phyloP scores from a whole-genome alignment of 2,888 invertebrate species.

The Melanchra persicariae region DNA sequence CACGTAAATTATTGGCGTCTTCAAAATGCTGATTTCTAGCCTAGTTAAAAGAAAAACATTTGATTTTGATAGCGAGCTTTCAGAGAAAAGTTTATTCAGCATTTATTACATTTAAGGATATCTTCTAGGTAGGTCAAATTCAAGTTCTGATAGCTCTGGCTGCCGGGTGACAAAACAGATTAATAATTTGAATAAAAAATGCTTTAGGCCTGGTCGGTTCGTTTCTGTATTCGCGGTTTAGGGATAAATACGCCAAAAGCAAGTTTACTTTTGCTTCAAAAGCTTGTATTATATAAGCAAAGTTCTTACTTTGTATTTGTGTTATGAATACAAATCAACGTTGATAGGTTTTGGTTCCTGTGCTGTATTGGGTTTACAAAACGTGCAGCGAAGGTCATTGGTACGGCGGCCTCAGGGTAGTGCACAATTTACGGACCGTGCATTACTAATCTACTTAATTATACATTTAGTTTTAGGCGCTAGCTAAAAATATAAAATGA shows the following conservation, averaged over 20 bases:
- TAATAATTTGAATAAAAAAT: not conserved
- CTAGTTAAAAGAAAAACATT: too few relatives aligned
- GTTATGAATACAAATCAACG: slow-evolving; percentile 54
- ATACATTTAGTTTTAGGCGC: slow-evolving; percentile 2
- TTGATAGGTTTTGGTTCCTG: slow-evolving; percentile 53
- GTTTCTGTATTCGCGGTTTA: not conserved
- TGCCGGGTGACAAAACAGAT: not conserved
- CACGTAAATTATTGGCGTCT: too few relatives aligned
- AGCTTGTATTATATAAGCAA: slow-evolving; percentile 38
- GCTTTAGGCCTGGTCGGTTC: not conserved
- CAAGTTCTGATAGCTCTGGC: not conserved
- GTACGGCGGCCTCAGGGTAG: not conserved
- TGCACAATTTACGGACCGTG: not conserved
- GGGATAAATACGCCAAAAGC: not conserved
- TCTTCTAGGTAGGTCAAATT: too few relatives aligned
- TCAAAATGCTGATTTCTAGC: too few relatives aligned
- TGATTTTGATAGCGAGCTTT: not conserved
- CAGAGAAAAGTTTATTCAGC: not conserved
- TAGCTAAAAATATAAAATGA: slow-evolving; percentile 53
- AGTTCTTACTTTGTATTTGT: slow-evolving; percentile 51
- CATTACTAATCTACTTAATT: not conserved
- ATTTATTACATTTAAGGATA: not conserved
- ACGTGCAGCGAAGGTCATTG: slow-evolving; percentile 41
- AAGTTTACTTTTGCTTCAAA: slow-evolving; percentile 22
- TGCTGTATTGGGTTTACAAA: slow-evolving; percentile 41